These are phyloP conservation scores for Sinocyclocheilus anophthalmus DNA, from an alignment of 2,113 vertebrate genomes.

Conservation along the genomic window DNA sequence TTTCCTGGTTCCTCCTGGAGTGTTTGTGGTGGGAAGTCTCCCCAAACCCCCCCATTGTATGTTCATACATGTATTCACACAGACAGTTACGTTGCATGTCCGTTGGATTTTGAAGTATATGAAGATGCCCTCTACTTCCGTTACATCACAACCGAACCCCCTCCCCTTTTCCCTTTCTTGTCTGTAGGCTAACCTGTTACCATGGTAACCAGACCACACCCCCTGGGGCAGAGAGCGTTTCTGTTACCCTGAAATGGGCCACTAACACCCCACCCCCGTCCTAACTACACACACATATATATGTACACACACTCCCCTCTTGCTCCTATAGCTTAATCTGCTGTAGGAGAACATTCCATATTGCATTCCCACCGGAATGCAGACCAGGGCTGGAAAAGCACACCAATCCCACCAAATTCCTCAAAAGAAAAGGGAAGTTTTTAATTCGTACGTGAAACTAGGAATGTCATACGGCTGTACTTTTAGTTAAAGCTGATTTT, in stretches of 20 bases:
- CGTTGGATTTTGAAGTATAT: conserved; percentile 66
- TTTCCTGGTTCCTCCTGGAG: neutral
- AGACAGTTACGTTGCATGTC: conserved; percentile 46
- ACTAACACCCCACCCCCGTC: conserved; percentile 65
- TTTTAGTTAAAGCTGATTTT: neutral
- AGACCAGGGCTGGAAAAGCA: conserved; percentile 58
- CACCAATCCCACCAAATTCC: conserved; percentile 21
- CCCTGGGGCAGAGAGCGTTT: conserved; percentile 71
- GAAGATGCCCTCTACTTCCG: conserved; percentile 64
- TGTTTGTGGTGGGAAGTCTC: conserved; percentile 19
- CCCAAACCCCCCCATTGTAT: neutral
- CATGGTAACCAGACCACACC: conserved; percentile 76
- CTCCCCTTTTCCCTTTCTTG: conserved; percentile 69
- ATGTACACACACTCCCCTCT: conserved; percentile 61
- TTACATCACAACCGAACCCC: conserved; percentile 63
- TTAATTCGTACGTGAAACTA: conserved; percentile 4
- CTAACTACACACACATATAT: conserved; percentile 36
- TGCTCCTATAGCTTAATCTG: conserved; percentile 74
- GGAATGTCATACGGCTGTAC: neutral
- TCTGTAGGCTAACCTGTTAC: conserved; percentile 74
- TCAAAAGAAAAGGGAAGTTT: conserved; percentile 14
- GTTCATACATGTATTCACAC: neutral
- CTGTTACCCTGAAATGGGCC: conserved; percentile 71
- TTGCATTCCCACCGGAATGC: conserved; percentile 71
- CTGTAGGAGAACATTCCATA: conserved; percentile 72